phyloP scores from a whole-genome alignment of 1,140 invertebrate genomes.

The Ceratitis capitata region DNA sequence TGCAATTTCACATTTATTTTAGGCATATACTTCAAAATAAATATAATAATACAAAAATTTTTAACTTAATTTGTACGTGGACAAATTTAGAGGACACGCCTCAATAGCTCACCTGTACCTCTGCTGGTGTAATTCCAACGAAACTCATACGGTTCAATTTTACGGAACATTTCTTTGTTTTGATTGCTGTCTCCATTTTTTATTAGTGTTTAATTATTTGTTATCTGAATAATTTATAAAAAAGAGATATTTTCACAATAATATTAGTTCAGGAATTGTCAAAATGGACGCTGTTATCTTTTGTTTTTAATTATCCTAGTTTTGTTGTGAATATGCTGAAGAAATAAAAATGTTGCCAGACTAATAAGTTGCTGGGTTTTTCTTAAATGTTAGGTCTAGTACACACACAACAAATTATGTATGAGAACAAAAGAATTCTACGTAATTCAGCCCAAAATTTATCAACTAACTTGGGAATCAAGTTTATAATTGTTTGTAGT shows the following conservation, averaged over 20 bases:
- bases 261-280: not conserved
- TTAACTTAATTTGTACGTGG: not conserved
- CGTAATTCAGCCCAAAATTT: too few relatives aligned
- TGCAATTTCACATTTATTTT: not conserved
- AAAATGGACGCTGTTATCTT: conserved; percentile 33
- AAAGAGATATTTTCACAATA: not conserved
- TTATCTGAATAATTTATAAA: not conserved
- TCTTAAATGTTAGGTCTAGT: not conserved
- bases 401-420: not conserved
- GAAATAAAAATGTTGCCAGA: not conserved
- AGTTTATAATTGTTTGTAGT: too few relatives aligned
- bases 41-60: not conserved
- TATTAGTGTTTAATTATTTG: not conserved
- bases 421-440: too few relatives aligned
- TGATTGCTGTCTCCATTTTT: not conserved
- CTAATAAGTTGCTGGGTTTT: not conserved
- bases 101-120: not conserved
- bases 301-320: not conserved
- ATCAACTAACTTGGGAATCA: too few relatives aligned
- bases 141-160: not conserved
- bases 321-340: not conserved
- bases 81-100: not conserved
- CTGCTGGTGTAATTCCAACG: conserved; percentile 2
- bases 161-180: conserved; percentile 10
- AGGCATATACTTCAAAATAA: not conserved